Base-by-base conservation (phyloP, 2,797 vertebrate species). In the Spatula clypeata region DNA sequence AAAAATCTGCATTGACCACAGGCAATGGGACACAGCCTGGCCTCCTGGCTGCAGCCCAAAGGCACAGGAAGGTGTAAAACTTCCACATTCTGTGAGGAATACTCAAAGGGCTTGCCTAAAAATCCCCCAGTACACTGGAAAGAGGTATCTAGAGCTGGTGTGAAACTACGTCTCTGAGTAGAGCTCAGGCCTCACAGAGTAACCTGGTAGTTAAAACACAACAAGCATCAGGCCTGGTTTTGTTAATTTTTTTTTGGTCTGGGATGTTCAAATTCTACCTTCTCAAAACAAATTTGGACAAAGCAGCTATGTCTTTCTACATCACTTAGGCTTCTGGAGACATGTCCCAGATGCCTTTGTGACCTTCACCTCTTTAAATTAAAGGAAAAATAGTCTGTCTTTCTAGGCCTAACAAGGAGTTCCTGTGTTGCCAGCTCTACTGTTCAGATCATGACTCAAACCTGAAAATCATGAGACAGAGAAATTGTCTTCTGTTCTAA, bases 371-470 rank as follows among this genome's bases (percentile, higher is more conserved):
- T 58, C 66, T 83, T 66, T 49, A 82, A 80, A 79, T 32, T n/a
- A 72, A 34, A 79, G 62, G 13, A 32, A 65, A 92, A 83, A 29
- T 29, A 36, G 38, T 13, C 23, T 70, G 29, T 71, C 24, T 93
- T 88, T 77, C 62, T 54, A 74, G 49, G 19, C 21, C n/a, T 90
- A 49, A 27, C 27, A 53, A 72, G 76, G 51, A 93, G 75, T 9
- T 49, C 54, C 12, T 65, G 4, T 58, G 27, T 79, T 73, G 20
- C 31, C 24, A 69, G 40, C 36, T 81, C 47, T 58, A 44, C 27
- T 34, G 18, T 32, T 91, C 47, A 67, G 61, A 60, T 70, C 36
- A 54, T 81, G 81, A 79, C 80, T 88, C 66, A 94, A 86, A 67
- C n/a, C 49, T 80, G 61, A 67, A 23, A 77, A 79, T 65, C 34